phyloP scores from a whole-genome alignment of 1,140 invertebrate species.

The Hyposmocoma kahamanoa region DNA sequence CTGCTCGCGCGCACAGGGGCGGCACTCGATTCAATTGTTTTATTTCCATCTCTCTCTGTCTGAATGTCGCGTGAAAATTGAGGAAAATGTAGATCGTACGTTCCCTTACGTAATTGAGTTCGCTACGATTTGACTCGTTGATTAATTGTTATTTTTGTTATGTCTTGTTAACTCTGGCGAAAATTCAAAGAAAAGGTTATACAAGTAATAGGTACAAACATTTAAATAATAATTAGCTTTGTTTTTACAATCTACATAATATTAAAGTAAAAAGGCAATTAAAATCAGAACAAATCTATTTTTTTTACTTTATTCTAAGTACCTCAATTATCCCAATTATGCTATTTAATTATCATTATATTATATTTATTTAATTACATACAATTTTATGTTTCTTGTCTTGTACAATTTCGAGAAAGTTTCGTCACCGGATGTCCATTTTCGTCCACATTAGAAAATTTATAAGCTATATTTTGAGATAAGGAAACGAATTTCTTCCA shows the following conservation, averaged over 20 bases:
- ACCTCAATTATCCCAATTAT: no score
- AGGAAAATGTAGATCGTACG: conserved; percentile 44
- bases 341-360: no score
- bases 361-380: no score
- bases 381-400: no score
- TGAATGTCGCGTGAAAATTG: conserved; percentile 56
- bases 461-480: neutral
- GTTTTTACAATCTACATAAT: no score
- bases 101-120: conserved; percentile 45
- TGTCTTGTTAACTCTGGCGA: conserved; percentile 49
- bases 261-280: no score
- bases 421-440: no score
- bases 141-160: conserved; percentile 53
- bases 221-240: neutral
- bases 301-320: no score
- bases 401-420: no score
- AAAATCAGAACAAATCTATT: no score
- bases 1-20: conserved; percentile 10
- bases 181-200: conserved; percentile 27
- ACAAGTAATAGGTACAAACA: neutral
- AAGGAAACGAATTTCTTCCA: conserved; percentile 10
- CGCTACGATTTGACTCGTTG: conserved; percentile 48
- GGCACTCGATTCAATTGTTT: conserved; percentile 20
- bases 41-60: conserved; percentile 33
- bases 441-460: no score